Evolutionary conservation across 2,113 vertebrate genomes (phyloP), one percentile per base, ranked within the genome.

Genomic region (Plecotus auritus): DNA sequence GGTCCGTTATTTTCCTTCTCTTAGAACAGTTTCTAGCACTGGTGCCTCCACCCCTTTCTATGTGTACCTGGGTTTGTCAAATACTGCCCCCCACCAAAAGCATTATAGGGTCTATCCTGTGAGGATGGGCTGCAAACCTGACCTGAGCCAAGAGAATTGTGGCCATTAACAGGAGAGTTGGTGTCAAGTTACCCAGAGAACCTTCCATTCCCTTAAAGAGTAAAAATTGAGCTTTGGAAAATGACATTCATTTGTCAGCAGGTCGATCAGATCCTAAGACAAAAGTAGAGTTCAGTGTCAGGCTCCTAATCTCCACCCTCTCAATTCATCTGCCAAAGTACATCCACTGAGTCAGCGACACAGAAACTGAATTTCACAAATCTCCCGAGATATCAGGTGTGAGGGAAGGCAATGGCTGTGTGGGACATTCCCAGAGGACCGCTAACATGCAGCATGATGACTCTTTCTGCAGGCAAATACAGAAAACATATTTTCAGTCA

Each of bases 211-310:
- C 2, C 17, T 81, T 67, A 26, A 92, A 78, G 47, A 95, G 69
- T 87, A 70, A 92, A 97, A 90, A 4, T 10, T 73, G 16, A 17
- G 78, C 69, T 69, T 74, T 82, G 69, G 40, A 72, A 92, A 96
- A 59, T 11, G 37, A 32, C 49, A 87, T 51, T 4, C 6, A 5
- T 67, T 47, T 70, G 51, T 4, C 20, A 69, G 61, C 22, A 30
- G 10, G 17, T 70, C 42, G 72, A 66, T 23, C 90, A 66, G 37
- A 64, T 14, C 16, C 7, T 22, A 37, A 92, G 67, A 20, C 54
- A 73, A 76, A 47, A 37, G 20, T 10, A 66, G 54, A 96, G 85
- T 80, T 14, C 13, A 7, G 10, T 61, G 23, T 26, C 7, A 4
- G 26, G 8, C 26, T 84, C 78, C 59, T 69, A 66, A 85, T 83